Evolutionary conservation across 92 coral and sea anemone species (phyloP), one percentile per base, ranked within the genome.

Genomic region (Porites lobata): DNA sequence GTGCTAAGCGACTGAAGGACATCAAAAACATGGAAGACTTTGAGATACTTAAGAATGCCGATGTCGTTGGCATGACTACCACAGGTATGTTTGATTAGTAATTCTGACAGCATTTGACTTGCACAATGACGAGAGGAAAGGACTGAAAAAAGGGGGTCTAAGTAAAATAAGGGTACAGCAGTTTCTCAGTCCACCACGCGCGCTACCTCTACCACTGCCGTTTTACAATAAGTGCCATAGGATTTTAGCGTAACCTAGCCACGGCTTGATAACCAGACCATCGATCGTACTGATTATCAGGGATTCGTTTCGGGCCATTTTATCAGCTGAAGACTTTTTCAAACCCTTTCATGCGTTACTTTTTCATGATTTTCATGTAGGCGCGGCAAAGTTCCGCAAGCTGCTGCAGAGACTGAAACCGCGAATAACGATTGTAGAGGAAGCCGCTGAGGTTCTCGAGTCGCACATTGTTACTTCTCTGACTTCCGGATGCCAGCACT

Each of bases 371-470:
- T 24, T 24, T 1, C 57, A 6, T 54, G 18, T 69, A 94, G 97
- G 98, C 7, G 98, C 98, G 9, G 97, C 98, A 13, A 94, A 96
- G 75, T 92, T 81, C 77, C 98, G 98, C 51, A 76, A 67, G 29
- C 73, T 94, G 1, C 59, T 94, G 61, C 96, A 92, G 53, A 80
- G 78, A 38, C 88, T 96, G 32, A 86, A 80, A 47, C 98, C 96
- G 8, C 93, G 95, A 73, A 96, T 96, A 75, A 91, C 95, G 32
- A 90, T 96, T 32, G 98, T 96, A 65, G 98, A 96, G 69, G 98
- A 95, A 87, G 98, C 97, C 80, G 98, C 98, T 90, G 96, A 96
- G 81, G 96, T 96, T 61, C 83, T 96, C 85, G 98, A 96, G 93
- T 88, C 99, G 84, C 98, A 96, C 81, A 96, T 92, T 68, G 96